Percentiles rank a stretch among this genome's conserved stretches.
phyloP scores from a whole-genome alignment of 2,888 invertebrate species.

The Neocrepidodera transversa region DNA sequence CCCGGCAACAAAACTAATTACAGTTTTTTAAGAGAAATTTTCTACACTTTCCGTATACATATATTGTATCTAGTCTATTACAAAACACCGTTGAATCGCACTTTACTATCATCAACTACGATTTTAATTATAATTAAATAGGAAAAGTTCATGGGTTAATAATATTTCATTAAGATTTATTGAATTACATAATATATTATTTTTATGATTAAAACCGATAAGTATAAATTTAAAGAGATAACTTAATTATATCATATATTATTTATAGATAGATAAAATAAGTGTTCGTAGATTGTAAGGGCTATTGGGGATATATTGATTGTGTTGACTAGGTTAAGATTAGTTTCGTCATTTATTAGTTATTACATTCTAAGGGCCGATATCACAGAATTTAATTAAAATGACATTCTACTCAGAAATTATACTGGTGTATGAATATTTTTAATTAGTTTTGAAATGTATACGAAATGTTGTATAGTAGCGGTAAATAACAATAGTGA shows the following conservation, averaged over 20 bases:
- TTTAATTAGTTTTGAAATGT: too few relatives aligned
- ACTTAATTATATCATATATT: slow-evolving; percentile 1
- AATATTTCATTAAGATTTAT: slow-evolving; percentile 24
- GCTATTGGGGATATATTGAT: not conserved
- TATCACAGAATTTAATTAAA: too few relatives aligned
- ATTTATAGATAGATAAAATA: not conserved
- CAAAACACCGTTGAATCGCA: slow-evolving; percentile 9
- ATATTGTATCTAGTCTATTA: not conserved
- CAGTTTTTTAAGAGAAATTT: slow-evolving; percentile 8
- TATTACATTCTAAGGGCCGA: too few relatives aligned
- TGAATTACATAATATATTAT: slow-evolving; percentile 13
- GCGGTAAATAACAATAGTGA: too few relatives aligned
- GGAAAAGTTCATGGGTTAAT: slow-evolving; percentile 22
- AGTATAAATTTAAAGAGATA: not conserved
- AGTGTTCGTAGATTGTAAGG: not conserved
- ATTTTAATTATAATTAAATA: slow-evolving; percentile 6
- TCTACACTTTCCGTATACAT: slow-evolving; percentile 6
- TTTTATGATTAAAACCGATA: slow-evolving; percentile 13
- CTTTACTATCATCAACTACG: not conserved
- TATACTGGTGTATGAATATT: too few relatives aligned
- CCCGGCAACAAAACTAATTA: not conserved
- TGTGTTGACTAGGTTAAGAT: too few relatives aligned
- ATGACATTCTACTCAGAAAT: too few relatives aligned
- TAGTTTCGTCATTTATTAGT: too few relatives aligned
- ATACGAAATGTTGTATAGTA: too few relatives aligned